phyloP scores from a whole-genome alignment of 2,797 vertebrate genomes.

The Mus spretus region DNA sequence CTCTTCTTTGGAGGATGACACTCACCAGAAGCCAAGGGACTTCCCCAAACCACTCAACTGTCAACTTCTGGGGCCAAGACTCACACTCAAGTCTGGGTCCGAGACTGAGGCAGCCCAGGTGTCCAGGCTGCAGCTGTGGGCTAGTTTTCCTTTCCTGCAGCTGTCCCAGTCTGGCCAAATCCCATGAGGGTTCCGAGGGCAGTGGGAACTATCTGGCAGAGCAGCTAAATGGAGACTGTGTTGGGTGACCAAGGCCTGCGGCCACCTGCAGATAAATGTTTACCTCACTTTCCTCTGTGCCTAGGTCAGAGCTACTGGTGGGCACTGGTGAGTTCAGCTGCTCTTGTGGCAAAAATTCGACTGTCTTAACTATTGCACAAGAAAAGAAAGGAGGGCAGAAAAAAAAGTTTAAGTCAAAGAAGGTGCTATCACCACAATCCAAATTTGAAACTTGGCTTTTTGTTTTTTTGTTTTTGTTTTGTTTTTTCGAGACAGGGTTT shows the following conservation, averaged over 20 bases:
- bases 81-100: not conserved
- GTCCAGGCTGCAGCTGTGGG: not conserved
- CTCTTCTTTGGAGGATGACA: not conserved
- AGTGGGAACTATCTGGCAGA: conserved; percentile 7
- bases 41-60: not conserved
- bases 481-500: too few species aligned
- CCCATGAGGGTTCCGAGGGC: not conserved
- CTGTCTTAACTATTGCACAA: not conserved
- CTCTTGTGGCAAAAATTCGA: not conserved
- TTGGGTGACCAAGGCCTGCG: not conserved
- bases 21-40: not conserved
- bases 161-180: conserved; percentile 10
- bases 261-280: not conserved
- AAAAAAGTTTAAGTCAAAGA: too few species aligned
- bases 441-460: too few species aligned
- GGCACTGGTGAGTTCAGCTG: too few species aligned
- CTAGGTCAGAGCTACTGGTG: not conserved
- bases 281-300: not conserved
- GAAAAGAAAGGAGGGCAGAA: not conserved
- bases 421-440: not conserved
- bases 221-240: not conserved
- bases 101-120: not conserved
- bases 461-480: too few species aligned
- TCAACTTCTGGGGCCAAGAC: not conserved
- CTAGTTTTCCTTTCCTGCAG: conserved; percentile 8